phyloP scores from a whole-genome alignment of 2,797 vertebrate genomes.

The Alauda arvensis region DNA sequence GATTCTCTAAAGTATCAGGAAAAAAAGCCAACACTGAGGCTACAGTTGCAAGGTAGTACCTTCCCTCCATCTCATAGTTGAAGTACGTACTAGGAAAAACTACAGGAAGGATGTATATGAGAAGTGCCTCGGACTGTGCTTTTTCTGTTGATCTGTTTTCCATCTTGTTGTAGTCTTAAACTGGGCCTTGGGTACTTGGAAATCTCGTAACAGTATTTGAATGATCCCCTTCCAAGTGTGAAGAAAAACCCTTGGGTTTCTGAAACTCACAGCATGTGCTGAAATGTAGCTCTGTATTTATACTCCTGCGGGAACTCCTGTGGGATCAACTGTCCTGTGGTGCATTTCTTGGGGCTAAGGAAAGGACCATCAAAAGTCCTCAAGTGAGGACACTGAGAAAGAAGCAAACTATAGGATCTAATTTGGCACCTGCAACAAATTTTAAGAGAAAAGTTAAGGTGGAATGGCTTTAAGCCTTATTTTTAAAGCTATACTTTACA shows the following conservation, averaged over 20 bases:
- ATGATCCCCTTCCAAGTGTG: background rate
- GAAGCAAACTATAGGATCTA: background rate
- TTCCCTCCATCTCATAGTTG: background rate
- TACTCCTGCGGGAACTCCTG: background rate
- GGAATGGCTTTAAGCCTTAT: background rate
- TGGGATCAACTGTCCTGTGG: background rate
- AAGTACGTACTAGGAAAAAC: background rate
- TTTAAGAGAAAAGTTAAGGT: background rate
- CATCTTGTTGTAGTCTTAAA: background rate
- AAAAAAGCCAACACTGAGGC: background rate
- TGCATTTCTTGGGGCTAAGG: background rate
- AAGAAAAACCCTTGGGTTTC: background rate
- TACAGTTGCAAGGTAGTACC: background rate
- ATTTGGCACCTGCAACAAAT: background rate
- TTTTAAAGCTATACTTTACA: background rate
- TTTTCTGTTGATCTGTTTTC: background rate
- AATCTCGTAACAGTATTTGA: background rate
- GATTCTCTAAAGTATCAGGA: background rate
- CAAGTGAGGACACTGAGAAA: background rate
- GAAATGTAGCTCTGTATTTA: background rate
- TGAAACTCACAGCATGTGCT: background rate
- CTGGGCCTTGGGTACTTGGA: background rate
- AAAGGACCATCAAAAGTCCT: background rate
- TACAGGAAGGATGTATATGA: background rate
- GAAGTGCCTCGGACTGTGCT: background rate